Base-by-base conservation (phyloP, 2,797 vertebrate genomes). In the Leucoraja ocellata region DNA sequence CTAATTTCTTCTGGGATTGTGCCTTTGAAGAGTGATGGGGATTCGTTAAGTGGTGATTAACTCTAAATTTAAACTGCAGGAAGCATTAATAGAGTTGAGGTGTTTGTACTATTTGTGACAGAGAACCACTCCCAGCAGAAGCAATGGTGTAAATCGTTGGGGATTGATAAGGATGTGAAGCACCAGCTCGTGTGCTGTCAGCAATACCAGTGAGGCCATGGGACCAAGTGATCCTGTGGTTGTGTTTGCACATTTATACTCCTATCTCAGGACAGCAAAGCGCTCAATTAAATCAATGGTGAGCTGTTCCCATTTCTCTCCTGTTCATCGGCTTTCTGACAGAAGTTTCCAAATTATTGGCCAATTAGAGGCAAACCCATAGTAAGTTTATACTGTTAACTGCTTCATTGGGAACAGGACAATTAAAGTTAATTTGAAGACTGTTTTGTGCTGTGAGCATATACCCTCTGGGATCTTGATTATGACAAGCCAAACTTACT, bases 361-460 rank as follows among this genome's bases (percentile, higher is more conserved):
- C 90, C 68, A 74, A 91, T 91, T 91, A 91, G 21, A 46, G 36
- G 18, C 83, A 65, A n/a, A 86, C 58, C 61, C 84, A 36, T 68
- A 36, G n/a, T 65, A 88, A 65, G 90, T 28, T 92, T 73, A 73
- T 91, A 73, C 36, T 76, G 6, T 54, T 68, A 92, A 74, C 90
- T 92, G 36, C 25, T 92, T 74, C 36, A 92, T 39, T 54, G 25
- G 71, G 23, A 76, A 46, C 25, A 39, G 54, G 39, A 39, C 90
- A 92, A 92, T 92, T 92, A 92, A 71, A 46, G 46, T 92, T 91
- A 91, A 91, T 46, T 74, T 91, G 18, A 74, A 54, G 90, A 91
- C 90, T 73, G 90, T 74, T 54, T 92, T 92, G 90, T 54, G 36
- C 68, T 25, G 8, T n/a, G 32, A 92, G 39, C 36, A 54, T 68